phyloP scores from a whole-genome alignment of 2,797 vertebrate species.

The Crenuchus spilurus region DNA sequence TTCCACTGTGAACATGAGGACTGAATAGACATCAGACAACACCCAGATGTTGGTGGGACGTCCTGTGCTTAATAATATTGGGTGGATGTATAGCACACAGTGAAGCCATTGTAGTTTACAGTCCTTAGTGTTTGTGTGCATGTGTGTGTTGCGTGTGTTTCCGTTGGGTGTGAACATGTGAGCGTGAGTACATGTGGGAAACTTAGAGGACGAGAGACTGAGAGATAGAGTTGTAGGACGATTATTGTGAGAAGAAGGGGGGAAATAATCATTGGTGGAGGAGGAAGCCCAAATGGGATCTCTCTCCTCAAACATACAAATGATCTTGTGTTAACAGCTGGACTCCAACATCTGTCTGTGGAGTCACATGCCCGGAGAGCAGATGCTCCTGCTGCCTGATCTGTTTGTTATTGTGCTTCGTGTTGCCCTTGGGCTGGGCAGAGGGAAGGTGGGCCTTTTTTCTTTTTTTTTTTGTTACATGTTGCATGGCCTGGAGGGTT shows the following conservation, averaged over 20 bases:
- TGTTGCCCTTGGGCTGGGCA: constrained; percentile 70
- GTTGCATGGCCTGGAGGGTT: constrained; percentile 48
- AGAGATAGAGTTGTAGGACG: constrained; percentile 54
- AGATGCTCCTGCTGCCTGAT: constrained; percentile 89
- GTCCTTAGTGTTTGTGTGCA: neutral
- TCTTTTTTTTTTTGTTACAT: constrained; percentile 59
- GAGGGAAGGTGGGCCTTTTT: constrained; percentile 67
- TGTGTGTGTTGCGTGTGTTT: neutral
- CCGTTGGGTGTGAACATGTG: constrained; percentile 11
- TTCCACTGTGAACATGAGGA: neutral
- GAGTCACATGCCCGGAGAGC: constrained; percentile 90
- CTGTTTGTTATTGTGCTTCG: constrained; percentile 80
- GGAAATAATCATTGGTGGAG: constrained; percentile 85
- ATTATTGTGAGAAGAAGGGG: constrained; percentile 75
- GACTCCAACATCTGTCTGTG: constrained; percentile 94
- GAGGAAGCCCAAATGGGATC: constrained; percentile 86
- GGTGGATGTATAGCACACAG: constrained; percentile 53
- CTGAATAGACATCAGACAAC: constrained; percentile 21
- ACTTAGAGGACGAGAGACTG: constrained; percentile 31
- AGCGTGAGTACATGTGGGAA: constrained; percentile 13
- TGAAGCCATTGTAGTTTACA: constrained; percentile 39
- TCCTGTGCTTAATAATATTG: constrained; percentile 26
- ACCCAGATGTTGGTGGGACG: constrained; percentile 33
- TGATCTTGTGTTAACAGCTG: constrained; percentile 94
- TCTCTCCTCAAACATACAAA: constrained; percentile 91